Conservation (phyloP, 1,140 invertebrate species). For the Sitophilus oryzae region DNA sequence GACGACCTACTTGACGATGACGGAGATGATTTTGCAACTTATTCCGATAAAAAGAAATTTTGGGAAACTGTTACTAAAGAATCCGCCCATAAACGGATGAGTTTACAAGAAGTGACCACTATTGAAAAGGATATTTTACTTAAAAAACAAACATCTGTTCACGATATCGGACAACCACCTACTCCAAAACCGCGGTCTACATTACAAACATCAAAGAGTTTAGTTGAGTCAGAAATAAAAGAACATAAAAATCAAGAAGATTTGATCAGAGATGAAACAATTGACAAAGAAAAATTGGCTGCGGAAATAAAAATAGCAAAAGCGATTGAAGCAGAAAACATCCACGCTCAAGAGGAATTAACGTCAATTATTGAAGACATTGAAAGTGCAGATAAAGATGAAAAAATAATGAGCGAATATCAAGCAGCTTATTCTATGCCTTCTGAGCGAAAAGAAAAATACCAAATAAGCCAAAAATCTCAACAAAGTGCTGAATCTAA, state of each 20-base stretch:
- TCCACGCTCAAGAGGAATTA: conserved; percentile 23
- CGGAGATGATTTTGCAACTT: conserved; percentile 37
- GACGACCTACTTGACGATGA: conserved; percentile 36
- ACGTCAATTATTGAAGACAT: conserved; percentile 24
- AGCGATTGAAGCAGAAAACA: conserved; percentile 16
- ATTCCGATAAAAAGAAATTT: conserved; percentile 47
- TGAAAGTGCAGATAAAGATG: conserved; percentile 20
- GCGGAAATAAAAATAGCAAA: conserved; percentile 23
- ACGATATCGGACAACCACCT: conserved; percentile 38
- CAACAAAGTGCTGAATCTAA: conserved; percentile 21
- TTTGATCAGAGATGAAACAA: conserved; percentile 9
- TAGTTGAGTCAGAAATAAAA: conserved; percentile 16
- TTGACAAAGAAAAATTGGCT: conserved; percentile 20
- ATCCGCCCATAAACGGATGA: conserved; percentile 32
- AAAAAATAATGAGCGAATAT: conserved; percentile 35
- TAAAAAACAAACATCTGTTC: conserved; percentile 37
- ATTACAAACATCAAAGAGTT: conserved; percentile 27
- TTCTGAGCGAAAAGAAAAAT: conserved; percentile 26
- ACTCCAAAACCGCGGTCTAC: conserved; percentile 44
- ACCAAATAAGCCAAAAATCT: conserved; percentile 16
- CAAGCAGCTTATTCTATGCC: conserved; percentile 38
- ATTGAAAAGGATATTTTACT: conserved; percentile 26
- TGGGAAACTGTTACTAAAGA: conserved; percentile 45
- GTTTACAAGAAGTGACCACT: conserved; percentile 30
- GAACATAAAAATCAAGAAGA: conserved; percentile 10